Conservation (phyloP, 2,888 invertebrate genomes). For the Pristionchus exspectatus region DNA sequence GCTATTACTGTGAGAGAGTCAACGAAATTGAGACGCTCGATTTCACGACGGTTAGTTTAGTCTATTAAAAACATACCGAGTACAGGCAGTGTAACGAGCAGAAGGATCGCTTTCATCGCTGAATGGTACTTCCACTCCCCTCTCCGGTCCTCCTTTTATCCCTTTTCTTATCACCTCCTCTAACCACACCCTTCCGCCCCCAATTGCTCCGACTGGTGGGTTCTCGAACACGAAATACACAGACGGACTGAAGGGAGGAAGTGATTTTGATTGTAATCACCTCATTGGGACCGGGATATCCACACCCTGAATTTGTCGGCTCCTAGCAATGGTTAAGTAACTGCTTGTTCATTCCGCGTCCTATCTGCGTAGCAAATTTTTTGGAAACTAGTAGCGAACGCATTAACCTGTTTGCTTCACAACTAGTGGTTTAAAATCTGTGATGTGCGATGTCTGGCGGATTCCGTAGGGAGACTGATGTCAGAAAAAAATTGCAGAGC, state of each 20-base stretch:
- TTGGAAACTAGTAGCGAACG: no score
- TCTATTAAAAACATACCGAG: neutral
- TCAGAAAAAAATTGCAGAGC: neutral
- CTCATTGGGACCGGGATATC: neutral
- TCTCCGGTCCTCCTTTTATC: neutral
- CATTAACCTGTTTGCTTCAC: no score
- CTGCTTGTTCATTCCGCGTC: no score
- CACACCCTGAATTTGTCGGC: neutral
- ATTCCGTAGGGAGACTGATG: neutral
- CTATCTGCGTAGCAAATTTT: no score
- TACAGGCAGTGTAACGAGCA: neutral
- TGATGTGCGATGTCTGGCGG: no score
- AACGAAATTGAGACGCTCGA: no score
- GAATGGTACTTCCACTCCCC: neutral
- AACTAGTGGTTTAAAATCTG: no score
- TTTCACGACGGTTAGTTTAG: no score
- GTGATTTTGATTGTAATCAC: neutral
- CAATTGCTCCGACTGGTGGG: neutral
- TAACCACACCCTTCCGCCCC: slow-evolving; percentile 24
- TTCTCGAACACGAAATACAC: slow-evolving; percentile 14
- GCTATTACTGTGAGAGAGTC: no score
- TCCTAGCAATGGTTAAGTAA: no score
- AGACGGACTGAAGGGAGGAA: neutral
- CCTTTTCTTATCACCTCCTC: neutral
- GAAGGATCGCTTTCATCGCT: slow-evolving; percentile 3